Conservation (phyloP, 2,113 vertebrate genomes). For the Poicephalus meyeri region DNA sequence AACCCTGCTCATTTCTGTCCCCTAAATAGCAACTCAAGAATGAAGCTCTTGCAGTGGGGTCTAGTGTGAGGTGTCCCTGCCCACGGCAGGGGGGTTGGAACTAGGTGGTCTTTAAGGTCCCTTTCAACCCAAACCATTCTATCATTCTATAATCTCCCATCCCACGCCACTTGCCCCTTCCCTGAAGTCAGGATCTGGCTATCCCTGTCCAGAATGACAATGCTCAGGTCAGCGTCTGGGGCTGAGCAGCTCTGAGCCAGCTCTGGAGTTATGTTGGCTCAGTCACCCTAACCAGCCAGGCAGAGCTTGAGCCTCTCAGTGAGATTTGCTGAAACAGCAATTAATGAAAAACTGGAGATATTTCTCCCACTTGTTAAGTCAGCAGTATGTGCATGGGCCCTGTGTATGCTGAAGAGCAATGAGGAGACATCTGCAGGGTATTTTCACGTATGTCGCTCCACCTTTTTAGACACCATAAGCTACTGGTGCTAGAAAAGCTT, state of each 20-base stretch:
- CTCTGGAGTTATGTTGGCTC: background rate
- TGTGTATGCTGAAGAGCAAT: fast-evolving
- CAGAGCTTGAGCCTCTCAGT: background rate
- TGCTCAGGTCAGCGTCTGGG: background rate
- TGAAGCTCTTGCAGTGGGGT: background rate
- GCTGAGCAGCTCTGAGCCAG: background rate
- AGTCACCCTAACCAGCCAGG: background rate
- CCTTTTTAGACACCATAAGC: background rate
- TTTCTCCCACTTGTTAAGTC: background rate
- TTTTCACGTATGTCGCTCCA: background rate
- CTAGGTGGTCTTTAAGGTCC: background rate
- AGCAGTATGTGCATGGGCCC: fast-evolving
- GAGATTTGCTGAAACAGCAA: background rate
- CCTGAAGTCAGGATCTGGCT: background rate
- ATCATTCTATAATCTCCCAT: background rate
- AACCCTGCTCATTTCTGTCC: background rate
- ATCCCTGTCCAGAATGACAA: background rate
- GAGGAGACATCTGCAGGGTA: background rate
- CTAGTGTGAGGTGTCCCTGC: background rate
- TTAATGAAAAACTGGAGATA: background rate
- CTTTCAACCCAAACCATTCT: background rate
- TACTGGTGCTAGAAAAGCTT: background rate
- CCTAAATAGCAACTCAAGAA: background rate
- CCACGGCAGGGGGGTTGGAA: background rate
- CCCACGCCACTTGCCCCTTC: background rate